A percentile compares a stretch with the other conserved stretches of the same genome.
Conservation (phyloP, 2,888 invertebrate species). For the Spisula solida region DNA sequence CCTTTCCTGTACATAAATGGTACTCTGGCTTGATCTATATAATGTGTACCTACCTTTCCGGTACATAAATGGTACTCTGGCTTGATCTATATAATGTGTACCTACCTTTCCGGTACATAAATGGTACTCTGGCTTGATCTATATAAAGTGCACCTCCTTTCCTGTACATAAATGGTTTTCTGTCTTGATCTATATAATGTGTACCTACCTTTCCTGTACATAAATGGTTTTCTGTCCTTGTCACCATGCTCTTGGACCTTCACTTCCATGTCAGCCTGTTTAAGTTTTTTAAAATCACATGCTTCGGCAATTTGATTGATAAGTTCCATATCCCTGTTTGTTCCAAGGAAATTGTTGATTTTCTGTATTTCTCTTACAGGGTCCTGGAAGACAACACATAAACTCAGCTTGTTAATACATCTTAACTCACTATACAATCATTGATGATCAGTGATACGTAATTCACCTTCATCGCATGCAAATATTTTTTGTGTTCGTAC, state of each 20-base stretch:
- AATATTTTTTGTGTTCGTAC: too few relatives aligned
- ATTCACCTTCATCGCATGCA: background rate
- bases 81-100: too few relatives aligned
- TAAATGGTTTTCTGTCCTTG: slow-evolving; percentile 9
- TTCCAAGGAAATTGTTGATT: slow-evolving; percentile 38
- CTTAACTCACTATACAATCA: background rate
- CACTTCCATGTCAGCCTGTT: slow-evolving; percentile 40
- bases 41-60: too few relatives aligned
- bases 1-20: background rate
- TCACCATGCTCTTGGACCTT: slow-evolving; percentile 3
- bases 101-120: too few relatives aligned
- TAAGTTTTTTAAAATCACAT: slow-evolving; percentile 40
- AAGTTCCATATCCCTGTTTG: slow-evolving; percentile 17
- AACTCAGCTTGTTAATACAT: background rate
- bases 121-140: too few relatives aligned
- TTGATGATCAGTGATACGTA: background rate
- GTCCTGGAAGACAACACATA: slow-evolving; percentile 17
- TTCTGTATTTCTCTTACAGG: slow-evolving; percentile 49
- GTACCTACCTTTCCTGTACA: slow-evolving; percentile 47
- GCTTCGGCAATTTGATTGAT: slow-evolving; percentile 36
- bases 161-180: background rate
- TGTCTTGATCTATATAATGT: background rate
- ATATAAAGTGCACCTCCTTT: background rate
- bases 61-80: too few relatives aligned
- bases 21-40: too few relatives aligned